phyloP scores from a whole-genome alignment of 2,113 vertebrate species.

The Pitta sordida region DNA sequence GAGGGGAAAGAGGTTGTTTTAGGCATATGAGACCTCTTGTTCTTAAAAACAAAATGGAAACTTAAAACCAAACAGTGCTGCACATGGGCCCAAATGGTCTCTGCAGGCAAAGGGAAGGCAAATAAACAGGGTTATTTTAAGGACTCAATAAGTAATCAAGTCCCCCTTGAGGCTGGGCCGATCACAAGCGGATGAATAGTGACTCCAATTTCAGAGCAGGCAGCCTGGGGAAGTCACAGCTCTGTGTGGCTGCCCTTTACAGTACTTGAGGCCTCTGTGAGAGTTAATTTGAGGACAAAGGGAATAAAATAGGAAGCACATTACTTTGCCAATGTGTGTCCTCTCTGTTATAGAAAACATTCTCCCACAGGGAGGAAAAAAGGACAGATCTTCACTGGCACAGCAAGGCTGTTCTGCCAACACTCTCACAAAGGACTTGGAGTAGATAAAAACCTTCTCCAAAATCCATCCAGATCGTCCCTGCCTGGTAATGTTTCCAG shows the following conservation, averaged over 20 bases:
- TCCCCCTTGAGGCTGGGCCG: background rate
- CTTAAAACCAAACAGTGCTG: background rate
- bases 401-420: background rate
- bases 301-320: background rate
- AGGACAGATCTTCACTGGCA: background rate
- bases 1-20: background rate
- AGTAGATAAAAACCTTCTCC: background rate
- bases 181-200: background rate
- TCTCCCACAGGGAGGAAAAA: background rate
- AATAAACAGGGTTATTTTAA: constrained; percentile 27
- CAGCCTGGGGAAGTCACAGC: background rate
- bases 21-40: background rate
- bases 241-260: background rate
- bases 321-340: background rate
- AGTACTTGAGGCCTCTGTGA: background rate
- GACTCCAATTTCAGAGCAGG: background rate
- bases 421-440: background rate
- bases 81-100: background rate
- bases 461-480: background rate
- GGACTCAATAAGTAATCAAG: constrained; percentile 1
- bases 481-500: background rate
- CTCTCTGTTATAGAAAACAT: background rate
- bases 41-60: constrained; percentile 14
- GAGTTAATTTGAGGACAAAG: constrained; percentile 19
- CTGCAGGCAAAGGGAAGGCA: background rate